These are phyloP conservation scores for Ctenochaetus hawaiiensis DNA, from an alignment of 2,797 vertebrate genomes.

Conservation along the genomic window DNA sequence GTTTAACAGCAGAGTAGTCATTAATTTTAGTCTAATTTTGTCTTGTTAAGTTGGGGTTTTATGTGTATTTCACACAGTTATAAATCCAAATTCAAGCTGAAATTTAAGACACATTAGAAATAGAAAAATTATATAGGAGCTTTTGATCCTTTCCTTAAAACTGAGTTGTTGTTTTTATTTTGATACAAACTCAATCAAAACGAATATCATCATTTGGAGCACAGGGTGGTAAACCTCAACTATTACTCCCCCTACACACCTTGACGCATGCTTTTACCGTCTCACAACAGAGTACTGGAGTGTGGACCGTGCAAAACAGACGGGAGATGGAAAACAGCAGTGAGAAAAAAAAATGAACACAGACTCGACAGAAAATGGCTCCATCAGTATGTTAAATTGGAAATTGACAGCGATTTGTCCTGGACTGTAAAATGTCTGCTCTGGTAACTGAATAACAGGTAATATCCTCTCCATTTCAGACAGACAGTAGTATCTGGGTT, in stretches of 20 bases:
- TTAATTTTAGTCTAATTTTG: no score
- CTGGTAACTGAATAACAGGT: constrained; percentile 42
- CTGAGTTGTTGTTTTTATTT: constrained; percentile 3
- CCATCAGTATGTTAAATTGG: constrained; percentile 49
- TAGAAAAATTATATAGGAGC: neutral
- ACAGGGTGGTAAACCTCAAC: constrained; percentile 8
- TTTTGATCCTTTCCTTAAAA: neutral
- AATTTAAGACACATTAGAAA: neutral
- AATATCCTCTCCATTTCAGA: constrained; percentile 57
- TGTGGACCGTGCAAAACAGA: constrained; percentile 18
- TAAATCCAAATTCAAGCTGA: neutral
- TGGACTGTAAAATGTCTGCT: constrained; percentile 38
- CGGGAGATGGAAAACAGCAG: constrained; percentile 26
- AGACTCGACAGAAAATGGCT: constrained; percentile 56
- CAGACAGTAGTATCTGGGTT: constrained; percentile 30
- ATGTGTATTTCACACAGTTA: neutral
- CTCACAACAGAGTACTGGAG: constrained; percentile 23
- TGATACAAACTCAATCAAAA: neutral
- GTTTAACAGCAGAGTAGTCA: no score
- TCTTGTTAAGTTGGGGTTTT: no score
- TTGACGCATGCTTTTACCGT: constrained; percentile 31
- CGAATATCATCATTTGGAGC: constrained; percentile 6
- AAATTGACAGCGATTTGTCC: constrained; percentile 56
- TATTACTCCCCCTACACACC: constrained; percentile 13
- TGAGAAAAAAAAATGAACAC: constrained; percentile 8